phyloP scores from a whole-genome alignment of 92 coral and sea anemone species.

The Virgularia gustaviana region DNA sequence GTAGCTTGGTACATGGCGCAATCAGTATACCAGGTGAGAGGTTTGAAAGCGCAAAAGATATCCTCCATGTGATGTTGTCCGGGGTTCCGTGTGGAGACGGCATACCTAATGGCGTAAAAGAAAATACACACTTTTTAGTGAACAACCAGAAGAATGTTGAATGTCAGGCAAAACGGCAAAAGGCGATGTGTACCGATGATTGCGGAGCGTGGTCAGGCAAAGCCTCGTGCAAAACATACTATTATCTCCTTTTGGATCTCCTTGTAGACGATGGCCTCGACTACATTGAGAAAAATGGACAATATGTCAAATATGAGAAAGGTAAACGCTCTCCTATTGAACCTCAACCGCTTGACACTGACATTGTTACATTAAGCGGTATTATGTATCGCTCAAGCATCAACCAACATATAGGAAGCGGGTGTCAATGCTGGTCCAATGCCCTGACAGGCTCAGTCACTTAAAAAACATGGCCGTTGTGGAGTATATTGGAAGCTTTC shows the following conservation, averaged over 20 bases:
- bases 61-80: background rate
- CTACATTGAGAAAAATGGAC: conserved; percentile 14
- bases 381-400: background rate
- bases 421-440: background rate
- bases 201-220: conserved; percentile 7
- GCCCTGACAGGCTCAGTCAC: background rate
- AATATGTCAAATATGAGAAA: conserved; percentile 9
- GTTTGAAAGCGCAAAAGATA: background rate
- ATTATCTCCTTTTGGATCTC: background rate
- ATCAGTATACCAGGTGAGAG: background rate
- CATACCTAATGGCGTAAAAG: conserved; percentile 2
- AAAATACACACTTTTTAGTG: conserved; percentile 2
- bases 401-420: conserved; percentile 3
- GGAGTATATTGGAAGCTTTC: conserved; percentile 14
- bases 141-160: background rate
- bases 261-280: background rate
- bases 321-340: conserved; percentile 13
- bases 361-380: conserved; percentile 11
- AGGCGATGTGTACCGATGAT: conserved; percentile 2
- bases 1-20: too few relatives aligned
- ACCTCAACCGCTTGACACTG: conserved; percentile 23
- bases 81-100: background rate
- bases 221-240: conserved; percentile 9
- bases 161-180: background rate
- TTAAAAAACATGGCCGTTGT: conserved; percentile 5